Base-by-base conservation (phyloP, 2,797 vertebrate genomes). In the Syngnathus rostellatus region DNA sequence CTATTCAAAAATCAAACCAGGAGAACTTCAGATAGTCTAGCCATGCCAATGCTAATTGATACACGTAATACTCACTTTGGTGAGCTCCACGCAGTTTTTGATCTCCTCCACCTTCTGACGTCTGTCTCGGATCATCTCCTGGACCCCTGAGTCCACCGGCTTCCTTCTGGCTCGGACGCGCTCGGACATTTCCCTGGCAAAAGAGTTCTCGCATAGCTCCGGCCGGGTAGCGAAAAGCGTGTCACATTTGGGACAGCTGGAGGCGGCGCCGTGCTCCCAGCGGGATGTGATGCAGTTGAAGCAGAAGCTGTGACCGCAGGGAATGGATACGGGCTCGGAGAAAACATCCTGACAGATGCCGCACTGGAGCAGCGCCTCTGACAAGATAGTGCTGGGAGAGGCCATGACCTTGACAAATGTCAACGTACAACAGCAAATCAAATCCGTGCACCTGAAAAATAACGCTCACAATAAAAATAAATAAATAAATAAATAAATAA, bases 281-380 rank as follows among this genome's bases (percentile, higher is more conserved):
- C 77, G 77, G 0, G 73, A 70, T 0, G 77, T 77, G 71, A 91
- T 86, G 70, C 89, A 91, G 67, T 62, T 63, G 57, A 80, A 73
- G 72, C 90, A 91, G 83, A 90, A 90, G 63, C 85, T 91, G 83
- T 91, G 90, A 0, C 90, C 90, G 4, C 88, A 90, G 45, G 88
- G 88, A 63, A 87, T 86, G 74, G 90, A 90, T 51, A 90, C 84
- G 0, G 90, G 90, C 25, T 85, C 77, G 1, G 70, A 82, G 78
- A 91, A 89, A 25, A 89, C 73, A 61, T 87, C 81, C 66, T 72
- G 78, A 71, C 90, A 91, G 72, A 91, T 74, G 48, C 63, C 75
- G 23, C 89, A 91, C 62, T 79, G 83, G 70, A 91, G 89, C 81
- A 88, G 85, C 53, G 72, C 77, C n/a, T 85, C 85, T 53, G 88